A percentile compares a stretch with the other conserved stretches of the same genome.
Evolutionary conservation across 2,113 vertebrate genomes (phyloP).

Genomic region (Hassar affinis): DNA sequence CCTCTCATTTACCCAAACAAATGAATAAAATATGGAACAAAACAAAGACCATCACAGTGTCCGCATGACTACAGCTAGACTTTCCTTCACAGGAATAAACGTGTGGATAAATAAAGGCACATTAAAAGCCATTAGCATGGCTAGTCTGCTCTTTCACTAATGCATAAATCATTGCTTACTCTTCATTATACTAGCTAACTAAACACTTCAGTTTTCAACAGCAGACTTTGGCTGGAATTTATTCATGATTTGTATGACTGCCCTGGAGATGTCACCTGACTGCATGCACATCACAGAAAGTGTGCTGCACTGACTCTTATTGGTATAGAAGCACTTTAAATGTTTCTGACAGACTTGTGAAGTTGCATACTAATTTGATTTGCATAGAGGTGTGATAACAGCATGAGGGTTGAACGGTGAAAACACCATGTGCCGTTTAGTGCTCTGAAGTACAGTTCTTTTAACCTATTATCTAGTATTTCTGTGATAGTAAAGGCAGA

Average conservation of each 20-base stretch:
- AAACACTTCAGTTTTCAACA: constrained; percentile 30
- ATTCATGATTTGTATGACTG: background rate
- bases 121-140: constrained; percentile 59
- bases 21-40: constrained; percentile 23
- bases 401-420: background rate
- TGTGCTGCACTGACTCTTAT: background rate
- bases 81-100: constrained; percentile 55
- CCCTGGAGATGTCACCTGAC: background rate
- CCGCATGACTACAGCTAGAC: constrained; percentile 22
- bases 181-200: constrained; percentile 12
- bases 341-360: background rate
- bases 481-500: background rate
- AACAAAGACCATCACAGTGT: constrained; percentile 24
- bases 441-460: background rate
- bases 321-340: background rate
- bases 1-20: constrained; percentile 49
- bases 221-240: background rate
- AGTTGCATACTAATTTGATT: constrained; percentile 17
- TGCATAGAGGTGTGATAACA: constrained; percentile 13
- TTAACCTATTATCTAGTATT: background rate
- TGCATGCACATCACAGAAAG: background rate
- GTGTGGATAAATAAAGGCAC: constrained; percentile 63
- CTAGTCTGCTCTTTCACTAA: constrained; percentile 17
- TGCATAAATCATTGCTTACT: background rate
- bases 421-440: background rate